Evolutionary conservation across 2,113 vertebrate genomes (phyloP).

Genomic region (Lates calcarifer): DNA sequence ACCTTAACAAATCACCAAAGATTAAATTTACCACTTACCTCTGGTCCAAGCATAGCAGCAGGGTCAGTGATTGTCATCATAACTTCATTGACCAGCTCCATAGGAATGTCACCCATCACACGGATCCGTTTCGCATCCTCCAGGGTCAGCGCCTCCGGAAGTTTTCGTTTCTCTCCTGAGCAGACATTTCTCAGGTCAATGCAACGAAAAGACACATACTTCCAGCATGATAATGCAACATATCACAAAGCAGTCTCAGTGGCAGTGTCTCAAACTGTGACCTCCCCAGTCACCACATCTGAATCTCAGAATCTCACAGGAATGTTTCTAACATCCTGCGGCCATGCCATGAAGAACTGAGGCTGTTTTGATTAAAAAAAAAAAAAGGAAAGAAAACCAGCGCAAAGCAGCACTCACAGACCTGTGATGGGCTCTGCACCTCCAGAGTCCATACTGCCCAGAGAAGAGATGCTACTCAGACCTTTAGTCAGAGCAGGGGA

Average conservation of each 20-base stretch:
- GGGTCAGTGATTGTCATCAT: constrained; percentile 99
- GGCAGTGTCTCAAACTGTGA: no score
- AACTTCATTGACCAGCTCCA: constrained; percentile 99
- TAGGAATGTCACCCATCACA: constrained; percentile 98
- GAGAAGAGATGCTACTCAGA: constrained; percentile 86
- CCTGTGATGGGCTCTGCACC: constrained; percentile 90
- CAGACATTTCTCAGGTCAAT: not conserved
- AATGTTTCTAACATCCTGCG: no score
- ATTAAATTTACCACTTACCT: constrained; percentile 82
- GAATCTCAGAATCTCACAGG: no score
- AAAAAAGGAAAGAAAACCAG: not conserved
- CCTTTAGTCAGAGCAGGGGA: constrained; percentile 90
- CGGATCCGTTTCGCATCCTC: constrained; percentile 98
- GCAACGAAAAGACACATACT: not conserved
- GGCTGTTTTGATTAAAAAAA: not conserved
- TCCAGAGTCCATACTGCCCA: constrained; percentile 82
- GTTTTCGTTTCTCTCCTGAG: constrained; percentile 96
- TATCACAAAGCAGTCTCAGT: no score
- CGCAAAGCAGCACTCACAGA: constrained; percentile 64
- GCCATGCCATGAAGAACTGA: not conserved
- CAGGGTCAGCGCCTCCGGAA: constrained; percentile 93
- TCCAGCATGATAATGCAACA: no score
- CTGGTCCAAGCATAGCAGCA: constrained; percentile 96
- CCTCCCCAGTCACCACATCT: no score
- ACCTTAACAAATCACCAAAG: not conserved